These are phyloP conservation scores for Pelochelys cantorii DNA, from an alignment of 2,797 vertebrate species.

Conservation along the genomic window DNA sequence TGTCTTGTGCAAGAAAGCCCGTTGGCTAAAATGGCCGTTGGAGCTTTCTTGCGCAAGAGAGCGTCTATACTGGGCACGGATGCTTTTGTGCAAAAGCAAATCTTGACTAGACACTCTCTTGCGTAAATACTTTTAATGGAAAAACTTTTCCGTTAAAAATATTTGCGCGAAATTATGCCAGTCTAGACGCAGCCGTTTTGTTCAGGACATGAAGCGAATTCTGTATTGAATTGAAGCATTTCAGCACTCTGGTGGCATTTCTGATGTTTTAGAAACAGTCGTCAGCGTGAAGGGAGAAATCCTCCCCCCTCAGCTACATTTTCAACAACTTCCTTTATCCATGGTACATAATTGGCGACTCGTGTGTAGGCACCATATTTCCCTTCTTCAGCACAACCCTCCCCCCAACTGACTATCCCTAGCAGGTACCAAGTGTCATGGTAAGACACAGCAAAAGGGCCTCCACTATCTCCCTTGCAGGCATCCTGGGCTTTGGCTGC, in stretches of 20 bases:
- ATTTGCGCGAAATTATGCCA: too few species aligned
- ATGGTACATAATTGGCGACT: conserved; percentile 65
- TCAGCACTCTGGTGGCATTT: fast-evolving
- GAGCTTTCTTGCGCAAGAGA: too few species aligned
- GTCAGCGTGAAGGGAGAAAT: conserved; percentile 7
- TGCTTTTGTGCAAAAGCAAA: too few species aligned
- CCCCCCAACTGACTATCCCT: conserved; percentile 70
- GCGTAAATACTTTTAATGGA: too few species aligned
- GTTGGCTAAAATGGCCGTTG: too few species aligned
- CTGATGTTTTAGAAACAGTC: fast-evolving
- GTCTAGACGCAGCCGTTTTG: too few species aligned
- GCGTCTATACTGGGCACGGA: too few species aligned
- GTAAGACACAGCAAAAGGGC: conserved; percentile 57
- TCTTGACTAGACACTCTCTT: too few species aligned
- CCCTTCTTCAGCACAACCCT: conserved; percentile 69
- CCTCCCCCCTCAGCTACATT: background rate
- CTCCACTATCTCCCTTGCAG: conserved; percentile 72
- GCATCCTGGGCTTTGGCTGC: background rate
- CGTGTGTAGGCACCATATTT: conserved; percentile 55
- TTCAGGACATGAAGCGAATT: fast-evolving
- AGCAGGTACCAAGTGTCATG: conserved; percentile 62
- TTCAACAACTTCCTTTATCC: conserved; percentile 67
- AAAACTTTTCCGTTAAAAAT: too few species aligned
- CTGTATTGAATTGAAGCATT: background rate
- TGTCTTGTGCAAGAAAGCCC: too few species aligned